phyloP scores from a whole-genome alignment of 1,140 invertebrate genomes.

The Nymphalis io region DNA sequence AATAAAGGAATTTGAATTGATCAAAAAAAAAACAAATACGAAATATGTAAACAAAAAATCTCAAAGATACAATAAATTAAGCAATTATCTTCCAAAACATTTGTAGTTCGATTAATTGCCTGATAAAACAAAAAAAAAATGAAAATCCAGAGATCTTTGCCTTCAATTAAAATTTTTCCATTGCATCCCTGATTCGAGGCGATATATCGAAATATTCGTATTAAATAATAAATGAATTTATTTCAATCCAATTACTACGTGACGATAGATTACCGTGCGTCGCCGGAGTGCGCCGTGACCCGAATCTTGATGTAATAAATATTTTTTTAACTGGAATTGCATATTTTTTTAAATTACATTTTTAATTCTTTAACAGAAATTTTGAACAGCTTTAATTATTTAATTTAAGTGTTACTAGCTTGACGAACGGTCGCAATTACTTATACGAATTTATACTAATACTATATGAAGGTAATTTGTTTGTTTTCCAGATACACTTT shows the following conservation, averaged over 20 bases:
- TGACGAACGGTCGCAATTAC: no score
- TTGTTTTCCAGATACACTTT: no score
- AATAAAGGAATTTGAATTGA: no score
- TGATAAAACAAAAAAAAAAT: not conserved
- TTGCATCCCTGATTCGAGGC: not conserved
- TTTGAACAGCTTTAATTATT: slow-evolving; percentile 11
- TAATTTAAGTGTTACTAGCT: not conserved
- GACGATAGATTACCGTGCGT: slow-evolving; percentile 9
- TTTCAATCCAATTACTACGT: slow-evolving; percentile 20
- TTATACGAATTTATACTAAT: no score
- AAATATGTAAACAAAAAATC: no score
- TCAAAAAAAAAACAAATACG: no score
- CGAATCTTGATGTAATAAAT: slow-evolving; percentile 21
- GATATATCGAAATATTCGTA: slow-evolving; percentile 1
- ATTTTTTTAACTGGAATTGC: slow-evolving; percentile 12
- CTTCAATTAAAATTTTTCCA: not conserved
- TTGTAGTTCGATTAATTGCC: not conserved
- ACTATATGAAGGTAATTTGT: no score
- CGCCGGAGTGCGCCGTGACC: slow-evolving; percentile 14
- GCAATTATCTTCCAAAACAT: not conserved
- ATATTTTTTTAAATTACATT: not conserved
- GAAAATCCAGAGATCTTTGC: not conserved
- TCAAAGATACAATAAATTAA: not conserved
- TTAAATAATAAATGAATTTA: slow-evolving; percentile 21
- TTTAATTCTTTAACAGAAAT: not conserved